Evolutionary conservation across 1,140 invertebrate genomes (phyloP).

Genomic region (Tetranychus cinnabarinus): DNA sequence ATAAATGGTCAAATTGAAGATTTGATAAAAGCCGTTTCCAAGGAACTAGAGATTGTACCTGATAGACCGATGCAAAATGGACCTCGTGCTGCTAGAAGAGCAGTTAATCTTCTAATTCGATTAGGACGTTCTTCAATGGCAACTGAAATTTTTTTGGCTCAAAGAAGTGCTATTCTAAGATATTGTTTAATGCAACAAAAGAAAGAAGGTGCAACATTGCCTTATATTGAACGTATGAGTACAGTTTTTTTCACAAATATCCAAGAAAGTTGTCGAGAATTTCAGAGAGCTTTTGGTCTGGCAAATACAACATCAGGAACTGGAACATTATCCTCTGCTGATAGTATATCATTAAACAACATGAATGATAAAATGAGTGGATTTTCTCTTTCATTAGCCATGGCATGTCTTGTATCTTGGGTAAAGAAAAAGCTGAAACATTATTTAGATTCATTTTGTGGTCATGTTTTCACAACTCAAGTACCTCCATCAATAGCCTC

Average conservation of each 20-base stretch:
- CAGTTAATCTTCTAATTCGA: slow-evolving; percentile 61
- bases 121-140: slow-evolving; percentile 46
- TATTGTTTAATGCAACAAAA: slow-evolving; percentile 60
- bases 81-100: slow-evolving; percentile 53
- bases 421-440: slow-evolving; percentile 40
- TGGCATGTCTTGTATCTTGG: slow-evolving; percentile 6
- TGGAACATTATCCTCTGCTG: neutral
- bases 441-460: slow-evolving; percentile 50
- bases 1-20: slow-evolving; percentile 48
- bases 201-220: slow-evolving; percentile 51
- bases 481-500: slow-evolving; percentile 52
- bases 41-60: slow-evolving; percentile 60
- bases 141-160: slow-evolving; percentile 59
- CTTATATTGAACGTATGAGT: slow-evolving; percentile 58
- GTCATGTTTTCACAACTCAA: slow-evolving; percentile 82
- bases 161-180: slow-evolving; percentile 57
- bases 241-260: slow-evolving; percentile 69
- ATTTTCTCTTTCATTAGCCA: neutral
- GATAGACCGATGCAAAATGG: slow-evolving; percentile 82
- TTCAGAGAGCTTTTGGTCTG: slow-evolving; percentile 42
- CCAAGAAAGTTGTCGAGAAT: slow-evolving; percentile 61
- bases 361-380: neutral
- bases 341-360: neutral
- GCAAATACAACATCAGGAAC: neutral
- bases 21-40: slow-evolving; percentile 57